Percentiles rank a stretch among this genome's conserved stretches.
These are phyloP conservation scores for Gibbula magus DNA, from an alignment of 2,888 invertebrate species.

Conservation along the genomic window DNA sequence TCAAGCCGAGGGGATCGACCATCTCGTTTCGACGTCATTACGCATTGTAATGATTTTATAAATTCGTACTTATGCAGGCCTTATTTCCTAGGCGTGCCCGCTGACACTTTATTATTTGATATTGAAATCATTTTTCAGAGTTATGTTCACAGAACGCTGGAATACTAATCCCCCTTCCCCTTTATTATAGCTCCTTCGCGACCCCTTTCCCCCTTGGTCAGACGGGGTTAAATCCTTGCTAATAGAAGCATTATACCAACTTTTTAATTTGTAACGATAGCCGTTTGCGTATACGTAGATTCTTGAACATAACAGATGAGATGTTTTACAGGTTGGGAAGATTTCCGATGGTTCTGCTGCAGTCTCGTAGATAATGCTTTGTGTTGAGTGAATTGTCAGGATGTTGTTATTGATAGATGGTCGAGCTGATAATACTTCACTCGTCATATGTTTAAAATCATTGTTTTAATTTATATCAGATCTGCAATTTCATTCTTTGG, in stretches of 20 bases:
- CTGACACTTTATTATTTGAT: slow-evolving; percentile 53
- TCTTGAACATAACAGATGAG: too few species aligned
- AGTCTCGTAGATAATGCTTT: too few species aligned
- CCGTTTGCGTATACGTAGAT: neutral
- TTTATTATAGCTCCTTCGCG: neutral
- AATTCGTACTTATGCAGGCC: slow-evolving; percentile 48
- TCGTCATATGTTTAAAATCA: too few species aligned
- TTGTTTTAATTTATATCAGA: too few species aligned
- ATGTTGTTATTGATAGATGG: too few species aligned
- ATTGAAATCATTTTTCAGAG: slow-evolving; percentile 49
- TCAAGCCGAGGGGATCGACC: slow-evolving; percentile 12
- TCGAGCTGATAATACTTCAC: too few species aligned
- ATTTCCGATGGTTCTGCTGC: too few species aligned
- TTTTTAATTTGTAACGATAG: slow-evolving; percentile 16
- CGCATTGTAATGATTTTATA: slow-evolving; percentile 47
- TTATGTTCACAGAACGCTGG: slow-evolving; percentile 18
- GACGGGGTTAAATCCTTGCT: slow-evolving; percentile 19
- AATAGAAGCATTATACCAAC: slow-evolving; percentile 14
- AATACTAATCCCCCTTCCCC: slow-evolving; percentile 3
- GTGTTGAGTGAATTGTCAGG: too few species aligned
- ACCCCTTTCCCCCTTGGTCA: neutral
- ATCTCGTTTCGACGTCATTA: slow-evolving; percentile 19
- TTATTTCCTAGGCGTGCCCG: slow-evolving; percentile 43
- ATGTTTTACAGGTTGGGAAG: too few species aligned
- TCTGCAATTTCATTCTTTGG: too few species aligned